These are phyloP conservation scores for Pelusios castaneus DNA, from an alignment of 2,113 vertebrate species.

Conservation along the genomic window DNA sequence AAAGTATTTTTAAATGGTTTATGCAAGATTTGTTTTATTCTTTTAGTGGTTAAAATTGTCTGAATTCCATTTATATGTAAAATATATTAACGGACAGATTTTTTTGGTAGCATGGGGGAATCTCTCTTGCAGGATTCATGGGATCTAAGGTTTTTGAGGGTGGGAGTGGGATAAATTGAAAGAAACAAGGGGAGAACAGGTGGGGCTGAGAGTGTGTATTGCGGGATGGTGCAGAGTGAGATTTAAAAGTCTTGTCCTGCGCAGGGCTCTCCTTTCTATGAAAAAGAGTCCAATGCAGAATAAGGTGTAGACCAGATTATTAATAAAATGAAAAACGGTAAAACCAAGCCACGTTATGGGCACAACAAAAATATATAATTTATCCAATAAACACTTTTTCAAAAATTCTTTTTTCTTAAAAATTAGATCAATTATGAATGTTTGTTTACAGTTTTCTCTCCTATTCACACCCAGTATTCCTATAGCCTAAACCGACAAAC, in stretches of 20 bases:
- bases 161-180: background rate
- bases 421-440: background rate
- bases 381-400: background rate
- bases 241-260: background rate
- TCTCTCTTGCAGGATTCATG: no score
- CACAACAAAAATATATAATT: background rate
- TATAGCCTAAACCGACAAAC: background rate
- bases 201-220: background rate
- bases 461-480: background rate
- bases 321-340: constrained; percentile 5
- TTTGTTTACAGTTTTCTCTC: background rate
- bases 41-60: background rate
- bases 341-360: background rate
- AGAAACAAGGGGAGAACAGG: background rate
- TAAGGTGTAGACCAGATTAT: background rate
- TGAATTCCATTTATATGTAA: background rate
- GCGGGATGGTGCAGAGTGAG: background rate
- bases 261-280: background rate
- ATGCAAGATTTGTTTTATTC: background rate
- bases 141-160: background rate
- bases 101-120: background rate
- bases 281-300: background rate
- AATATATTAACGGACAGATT: background rate
- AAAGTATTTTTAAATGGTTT: background rate
- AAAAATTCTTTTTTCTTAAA: background rate